A percentile compares a stretch with the other conserved stretches of the same genome.
Evolutionary conservation across 1,140 invertebrate species (phyloP).

Genomic region (Laupala kohalensis): DNA sequence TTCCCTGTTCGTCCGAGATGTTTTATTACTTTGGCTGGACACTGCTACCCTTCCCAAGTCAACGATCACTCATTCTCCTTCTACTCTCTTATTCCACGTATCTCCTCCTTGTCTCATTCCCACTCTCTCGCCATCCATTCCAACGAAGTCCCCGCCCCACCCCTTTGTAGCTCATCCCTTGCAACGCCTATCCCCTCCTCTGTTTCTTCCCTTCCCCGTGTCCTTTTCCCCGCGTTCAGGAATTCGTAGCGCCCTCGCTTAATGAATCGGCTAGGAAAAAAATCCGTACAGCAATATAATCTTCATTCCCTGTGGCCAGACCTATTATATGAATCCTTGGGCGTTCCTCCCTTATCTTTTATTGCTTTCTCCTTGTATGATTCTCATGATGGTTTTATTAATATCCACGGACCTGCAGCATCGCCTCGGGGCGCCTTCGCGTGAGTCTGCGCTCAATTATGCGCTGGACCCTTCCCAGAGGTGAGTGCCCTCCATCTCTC

Average conservation of each 20-base stretch:
- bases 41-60: too few relatives aligned
- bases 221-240: too few relatives aligned
- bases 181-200: too few relatives aligned
- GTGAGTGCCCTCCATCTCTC: neutral
- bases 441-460: neutral
- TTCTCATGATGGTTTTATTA: slow-evolving; percentile 8
- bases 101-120: too few relatives aligned
- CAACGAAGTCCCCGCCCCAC: too few relatives aligned
- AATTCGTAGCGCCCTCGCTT: slow-evolving; percentile 5
- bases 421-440: neutral
- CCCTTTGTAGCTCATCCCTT: too few relatives aligned
- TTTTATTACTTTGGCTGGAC: too few relatives aligned
- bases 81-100: too few relatives aligned
- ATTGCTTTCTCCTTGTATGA: slow-evolving; percentile 8
- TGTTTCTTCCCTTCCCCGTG: too few relatives aligned
- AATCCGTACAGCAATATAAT: slow-evolving; percentile 10
- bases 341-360: neutral
- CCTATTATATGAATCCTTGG: slow-evolving; percentile 4
- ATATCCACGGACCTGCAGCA: neutral
- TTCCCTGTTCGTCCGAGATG: too few relatives aligned
- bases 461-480: neutral
- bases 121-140: too few relatives aligned
- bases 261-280: slow-evolving; percentile 6
- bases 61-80: too few relatives aligned
- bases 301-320: slow-evolving; percentile 8